Conservation (phyloP, 2,888 invertebrate genomes). For the Neoscelio sp. region DNA sequence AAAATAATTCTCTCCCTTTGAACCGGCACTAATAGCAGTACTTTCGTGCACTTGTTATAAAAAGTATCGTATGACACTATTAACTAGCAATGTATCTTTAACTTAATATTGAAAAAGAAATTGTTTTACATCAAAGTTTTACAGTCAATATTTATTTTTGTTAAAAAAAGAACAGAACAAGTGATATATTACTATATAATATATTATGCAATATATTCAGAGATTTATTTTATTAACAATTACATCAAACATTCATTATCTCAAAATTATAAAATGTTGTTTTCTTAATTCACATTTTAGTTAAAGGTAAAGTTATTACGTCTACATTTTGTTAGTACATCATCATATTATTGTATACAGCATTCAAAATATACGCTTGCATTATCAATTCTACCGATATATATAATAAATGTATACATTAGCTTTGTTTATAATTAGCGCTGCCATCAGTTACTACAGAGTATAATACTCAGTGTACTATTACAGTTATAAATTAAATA, state of each 20-base stretch:
- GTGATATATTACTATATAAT: too few relatives aligned
- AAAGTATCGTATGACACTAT: too few relatives aligned
- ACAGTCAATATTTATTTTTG: neutral
- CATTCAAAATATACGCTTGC: conserved; percentile 23
- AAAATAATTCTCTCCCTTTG: too few relatives aligned
- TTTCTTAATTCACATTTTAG: too few relatives aligned
- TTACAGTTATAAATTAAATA: conserved; percentile 25
- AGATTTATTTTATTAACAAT: neutral
- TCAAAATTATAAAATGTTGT: too few relatives aligned
- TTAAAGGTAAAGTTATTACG: conserved; percentile 1
- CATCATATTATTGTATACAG: conserved; percentile 17
- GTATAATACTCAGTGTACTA: conserved; percentile 13
- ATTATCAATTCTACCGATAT: conserved; percentile 31
- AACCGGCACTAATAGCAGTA: too few relatives aligned
- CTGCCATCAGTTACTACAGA: conserved; percentile 24
- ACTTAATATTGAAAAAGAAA: neutral
- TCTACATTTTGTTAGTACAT: conserved; percentile 18
- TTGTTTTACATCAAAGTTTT: conserved; percentile 5
- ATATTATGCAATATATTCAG: too few relatives aligned
- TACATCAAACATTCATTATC: neutral
- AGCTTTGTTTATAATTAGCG: conserved; percentile 20
- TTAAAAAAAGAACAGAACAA: neutral
- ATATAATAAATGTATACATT: conserved; percentile 41
- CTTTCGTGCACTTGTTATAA: too few relatives aligned
- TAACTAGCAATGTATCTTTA: neutral